Evolutionary conservation across 2,113 vertebrate genomes (phyloP), one percentile per base, ranked within the genome.

Genomic region (Chionomys nivalis): DNA sequence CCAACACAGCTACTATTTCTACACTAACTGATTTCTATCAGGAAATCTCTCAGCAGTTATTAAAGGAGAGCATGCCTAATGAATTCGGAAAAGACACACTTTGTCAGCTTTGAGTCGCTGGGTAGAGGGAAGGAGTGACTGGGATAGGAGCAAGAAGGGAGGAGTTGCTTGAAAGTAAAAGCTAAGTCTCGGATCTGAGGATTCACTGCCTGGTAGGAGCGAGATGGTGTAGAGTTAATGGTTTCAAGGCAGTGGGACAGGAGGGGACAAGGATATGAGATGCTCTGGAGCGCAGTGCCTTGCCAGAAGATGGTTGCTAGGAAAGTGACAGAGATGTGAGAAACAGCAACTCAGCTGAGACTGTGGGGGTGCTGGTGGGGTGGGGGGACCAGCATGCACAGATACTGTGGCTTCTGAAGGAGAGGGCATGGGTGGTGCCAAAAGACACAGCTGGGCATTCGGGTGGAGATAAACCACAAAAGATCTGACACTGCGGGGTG

Each of bases 1-100:
- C 96, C 94, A 89, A 95, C 87, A 92, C 72, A 86, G 78, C 83
- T 94, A 23, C 90, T 92, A 39, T 93, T 97, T 95, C 94, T 72
- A 52, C 16, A 76, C 47, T 91, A 87, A 87, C 93, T 93, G 92
- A 96, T 93, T 97, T 96, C 82, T 88, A 93, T 93, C n/a, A 77
- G 95, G 91, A 95, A 95, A 73, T 63, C 65, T 49, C 49, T 85
- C 49, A 91, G 55, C 66, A 90, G 88, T 91, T 96, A 91, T 94
- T 97, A 97, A 95, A 96, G 91, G 55, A 96, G 55, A 97, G 70
- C 65, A 65, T 28, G 39, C 49, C n/a, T 65, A 68, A 36, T 58
- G 61, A 94, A 89, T 92, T 97, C 85, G 47, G 87, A 61, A 89
- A 90, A 47, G 36, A 36, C 73, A 28, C 44, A 55, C 61, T 68